These are phyloP conservation scores for Abrostola tripartita DNA, from an alignment of 2,888 invertebrate genomes.

Conservation along the genomic window DNA sequence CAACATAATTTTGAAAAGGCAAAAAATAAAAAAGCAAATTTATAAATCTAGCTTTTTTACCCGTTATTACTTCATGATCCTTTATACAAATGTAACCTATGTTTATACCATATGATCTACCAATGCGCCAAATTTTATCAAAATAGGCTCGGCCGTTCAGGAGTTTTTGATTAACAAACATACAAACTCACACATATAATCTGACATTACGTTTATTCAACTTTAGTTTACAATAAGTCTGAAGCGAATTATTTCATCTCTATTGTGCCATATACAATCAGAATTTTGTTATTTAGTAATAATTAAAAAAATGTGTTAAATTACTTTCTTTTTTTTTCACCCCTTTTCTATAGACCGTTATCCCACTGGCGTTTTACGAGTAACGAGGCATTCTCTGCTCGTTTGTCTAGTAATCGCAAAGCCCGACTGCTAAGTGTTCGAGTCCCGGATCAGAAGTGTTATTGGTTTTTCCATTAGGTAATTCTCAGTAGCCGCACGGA, in stretches of 20 bases:
- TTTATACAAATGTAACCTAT: not conserved
- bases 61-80: not conserved
- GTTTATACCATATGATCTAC: too few relatives aligned
- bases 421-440: too few relatives aligned
- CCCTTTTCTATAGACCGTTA: not conserved
- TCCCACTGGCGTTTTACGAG: not conserved
- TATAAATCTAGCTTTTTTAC: not conserved
- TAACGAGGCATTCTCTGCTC: too few relatives aligned
- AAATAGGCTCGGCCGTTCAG: not conserved
- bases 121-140: not conserved
- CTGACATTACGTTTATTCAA: constrained; percentile 29
- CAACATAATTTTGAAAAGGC: too few relatives aligned
- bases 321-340: constrained; percentile 51
- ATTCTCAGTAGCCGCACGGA: too few relatives aligned
- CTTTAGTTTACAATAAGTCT: constrained; percentile 55
- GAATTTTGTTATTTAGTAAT: constrained; percentile 70
- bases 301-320: constrained; percentile 69
- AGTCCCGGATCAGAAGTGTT: too few relatives aligned
- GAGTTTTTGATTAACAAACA: not conserved
- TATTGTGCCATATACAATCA: constrained; percentile 70
- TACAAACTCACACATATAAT: not conserved
- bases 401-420: too few relatives aligned
- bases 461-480: too few relatives aligned
- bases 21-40: too few relatives aligned
- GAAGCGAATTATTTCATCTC: constrained; percentile 50